Conservation (phyloP, 2,888 invertebrate species). For the Drosophila cognata region DNA sequence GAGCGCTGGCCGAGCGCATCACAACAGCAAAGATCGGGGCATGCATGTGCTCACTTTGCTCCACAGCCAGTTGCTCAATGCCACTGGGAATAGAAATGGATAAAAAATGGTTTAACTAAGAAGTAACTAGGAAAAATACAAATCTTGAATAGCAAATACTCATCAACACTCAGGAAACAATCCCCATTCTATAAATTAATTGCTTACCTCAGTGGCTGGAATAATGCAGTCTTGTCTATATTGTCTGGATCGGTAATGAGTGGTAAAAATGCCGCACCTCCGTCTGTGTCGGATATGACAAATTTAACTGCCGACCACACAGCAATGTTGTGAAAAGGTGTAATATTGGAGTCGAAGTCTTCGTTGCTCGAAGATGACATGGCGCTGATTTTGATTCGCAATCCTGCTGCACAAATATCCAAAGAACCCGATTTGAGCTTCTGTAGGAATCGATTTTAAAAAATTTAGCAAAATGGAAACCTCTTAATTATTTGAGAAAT, state of each 20-base stretch:
- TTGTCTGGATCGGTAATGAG: slow-evolving; percentile 93
- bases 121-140: not conserved
- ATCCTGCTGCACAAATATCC: slow-evolving; percentile 86
- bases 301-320: slow-evolving; percentile 97
- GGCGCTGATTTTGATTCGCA: slow-evolving; percentile 88
- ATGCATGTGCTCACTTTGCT: slow-evolving; percentile 87
- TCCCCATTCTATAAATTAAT: not conserved
- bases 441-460: slow-evolving; percentile 52
- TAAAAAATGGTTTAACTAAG: not conserved
- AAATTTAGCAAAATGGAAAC: not conserved
- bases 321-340: slow-evolving; percentile 95
- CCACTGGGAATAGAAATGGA: slow-evolving; percentile 69
- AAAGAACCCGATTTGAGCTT: slow-evolving; percentile 81
- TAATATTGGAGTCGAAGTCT: slow-evolving; percentile 85
- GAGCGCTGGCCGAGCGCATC: slow-evolving; percentile 91
- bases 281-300: slow-evolving; percentile 88
- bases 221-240: slow-evolving; percentile 90
- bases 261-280: slow-evolving; percentile 91
- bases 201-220: slow-evolving; percentile 85
- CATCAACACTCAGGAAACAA: not conserved
- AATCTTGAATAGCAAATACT: not conserved
- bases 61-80: slow-evolving; percentile 83
- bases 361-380: slow-evolving; percentile 59
- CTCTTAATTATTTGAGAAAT: not conserved
- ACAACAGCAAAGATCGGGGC: slow-evolving; percentile 96